phyloP scores from a whole-genome alignment of 1,140 invertebrate genomes.

The Drosophila nigrodunni region DNA sequence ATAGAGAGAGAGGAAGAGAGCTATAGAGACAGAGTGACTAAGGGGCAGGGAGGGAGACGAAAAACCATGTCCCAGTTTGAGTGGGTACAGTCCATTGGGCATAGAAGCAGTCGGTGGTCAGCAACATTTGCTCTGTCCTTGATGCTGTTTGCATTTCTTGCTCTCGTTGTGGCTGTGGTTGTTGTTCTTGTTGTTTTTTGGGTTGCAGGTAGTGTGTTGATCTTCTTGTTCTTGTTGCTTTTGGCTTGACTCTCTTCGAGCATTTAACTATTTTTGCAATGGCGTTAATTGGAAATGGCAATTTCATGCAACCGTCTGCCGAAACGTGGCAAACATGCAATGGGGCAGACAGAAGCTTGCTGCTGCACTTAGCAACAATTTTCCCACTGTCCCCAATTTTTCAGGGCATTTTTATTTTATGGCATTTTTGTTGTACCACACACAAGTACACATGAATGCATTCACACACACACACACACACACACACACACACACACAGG shows the following conservation, averaged over 20 bases:
- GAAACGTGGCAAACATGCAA: slow-evolving; percentile 34
- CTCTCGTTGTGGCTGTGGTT: slow-evolving; percentile 46
- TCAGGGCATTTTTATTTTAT: slow-evolving; percentile 73
- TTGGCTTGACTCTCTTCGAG: slow-evolving; percentile 44
- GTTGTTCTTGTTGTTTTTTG: slow-evolving; percentile 44
- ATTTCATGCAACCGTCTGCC: slow-evolving; percentile 69
- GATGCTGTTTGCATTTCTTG: slow-evolving; percentile 49
- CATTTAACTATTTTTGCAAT: slow-evolving; percentile 83
- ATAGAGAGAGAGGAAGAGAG: neutral
- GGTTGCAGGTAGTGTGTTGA: slow-evolving; percentile 26
- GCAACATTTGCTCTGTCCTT: slow-evolving; percentile 21
- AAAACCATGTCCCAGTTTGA: neutral
- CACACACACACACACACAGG: slow-evolving; percentile 31
- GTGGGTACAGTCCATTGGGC: slow-evolving; percentile 30
- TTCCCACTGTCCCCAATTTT: slow-evolving; percentile 29
- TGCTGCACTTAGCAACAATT: slow-evolving; percentile 42
- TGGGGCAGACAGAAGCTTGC: neutral
- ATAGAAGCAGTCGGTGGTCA: slow-evolving; percentile 35
- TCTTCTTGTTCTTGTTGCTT: slow-evolving; percentile 32
- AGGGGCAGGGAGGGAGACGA: neutral
- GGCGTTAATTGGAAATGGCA: slow-evolving; percentile 83
- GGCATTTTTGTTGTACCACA: slow-evolving; percentile 50
- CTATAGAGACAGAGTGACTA: neutral
- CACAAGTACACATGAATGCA: slow-evolving; percentile 30
- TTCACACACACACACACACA: slow-evolving; percentile 31